phyloP scores from a whole-genome alignment of 2,888 invertebrate genomes.

The Busseola fusca region DNA sequence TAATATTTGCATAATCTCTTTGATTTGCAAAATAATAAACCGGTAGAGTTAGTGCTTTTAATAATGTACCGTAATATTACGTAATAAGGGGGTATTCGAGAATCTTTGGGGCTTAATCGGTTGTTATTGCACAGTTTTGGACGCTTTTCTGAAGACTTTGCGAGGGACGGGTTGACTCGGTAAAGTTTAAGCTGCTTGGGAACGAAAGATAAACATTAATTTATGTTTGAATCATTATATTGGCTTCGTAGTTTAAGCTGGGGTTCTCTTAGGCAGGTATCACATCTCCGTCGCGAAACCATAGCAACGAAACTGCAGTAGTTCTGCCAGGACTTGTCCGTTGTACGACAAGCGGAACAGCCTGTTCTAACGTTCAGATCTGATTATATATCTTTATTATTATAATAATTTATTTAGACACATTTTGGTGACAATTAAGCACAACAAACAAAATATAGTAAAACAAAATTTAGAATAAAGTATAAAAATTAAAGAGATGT shows the following conservation, averaged over 20 bases:
- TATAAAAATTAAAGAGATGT: too few species aligned
- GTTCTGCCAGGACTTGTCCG: too few species aligned
- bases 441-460: too few species aligned
- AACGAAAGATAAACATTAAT: constrained; percentile 32
- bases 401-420: too few species aligned
- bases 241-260: not conserved
- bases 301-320: too few species aligned
- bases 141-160: constrained; percentile 25
- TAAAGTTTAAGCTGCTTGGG: constrained; percentile 20
- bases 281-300: too few species aligned
- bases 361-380: too few species aligned
- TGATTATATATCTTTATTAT: too few species aligned
- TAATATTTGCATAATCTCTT: constrained; percentile 73
- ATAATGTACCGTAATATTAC: constrained; percentile 57
- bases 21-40: constrained; percentile 76
- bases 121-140: constrained; percentile 33
- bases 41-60: constrained; percentile 65
- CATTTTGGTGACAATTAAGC: too few species aligned
- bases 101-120: constrained; percentile 33
- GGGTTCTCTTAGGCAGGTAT: not conserved
- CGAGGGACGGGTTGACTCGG: not conserved
- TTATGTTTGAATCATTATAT: constrained; percentile 29
- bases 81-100: constrained; percentile 44
- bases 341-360: too few species aligned
- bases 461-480: too few species aligned